A percentile compares a stretch with the other conserved stretches of the same genome.
phyloP scores from a whole-genome alignment of 2,113 vertebrate species.

The Sinocyclocheilus rhinocerous region DNA sequence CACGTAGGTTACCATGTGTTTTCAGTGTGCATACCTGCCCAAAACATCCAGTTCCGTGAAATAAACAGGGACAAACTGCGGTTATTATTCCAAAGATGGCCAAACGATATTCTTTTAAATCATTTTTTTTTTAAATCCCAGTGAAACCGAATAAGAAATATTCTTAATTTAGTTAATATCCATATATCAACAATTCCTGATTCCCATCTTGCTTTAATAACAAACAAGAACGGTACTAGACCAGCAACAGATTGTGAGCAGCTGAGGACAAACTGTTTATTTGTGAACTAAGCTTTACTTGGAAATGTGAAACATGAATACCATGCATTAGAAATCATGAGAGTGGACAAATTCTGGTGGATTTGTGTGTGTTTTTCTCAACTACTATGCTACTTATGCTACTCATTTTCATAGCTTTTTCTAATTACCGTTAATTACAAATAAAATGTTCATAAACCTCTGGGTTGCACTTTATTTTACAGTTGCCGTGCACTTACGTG shows the following conservation, averaged over 20 bases:
- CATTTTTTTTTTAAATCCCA: background rate
- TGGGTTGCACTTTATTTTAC: too few species aligned
- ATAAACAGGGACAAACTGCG: background rate
- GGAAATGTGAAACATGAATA: background rate
- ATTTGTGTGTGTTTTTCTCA: background rate
- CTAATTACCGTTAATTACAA: too few species aligned
- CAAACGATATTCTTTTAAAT: background rate
- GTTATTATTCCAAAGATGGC: background rate
- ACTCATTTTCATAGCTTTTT: too few species aligned
- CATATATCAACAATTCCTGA: background rate
- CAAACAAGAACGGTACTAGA: background rate
- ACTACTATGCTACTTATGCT: too few species aligned
- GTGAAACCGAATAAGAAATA: background rate
- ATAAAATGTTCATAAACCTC: too few species aligned
- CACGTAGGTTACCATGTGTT: background rate
- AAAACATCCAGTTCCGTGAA: constrained; percentile 18
- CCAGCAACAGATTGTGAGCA: background rate
- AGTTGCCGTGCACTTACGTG: too few species aligned
- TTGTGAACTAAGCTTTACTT: background rate
- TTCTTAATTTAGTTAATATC: background rate
- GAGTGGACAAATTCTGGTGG: background rate
- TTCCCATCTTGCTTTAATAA: background rate
- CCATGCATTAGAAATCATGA: background rate
- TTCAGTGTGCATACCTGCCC: background rate
- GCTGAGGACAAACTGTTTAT: background rate